phyloP scores from a whole-genome alignment of 2,888 invertebrate genomes.

The Chaitophorus viminalis region DNA sequence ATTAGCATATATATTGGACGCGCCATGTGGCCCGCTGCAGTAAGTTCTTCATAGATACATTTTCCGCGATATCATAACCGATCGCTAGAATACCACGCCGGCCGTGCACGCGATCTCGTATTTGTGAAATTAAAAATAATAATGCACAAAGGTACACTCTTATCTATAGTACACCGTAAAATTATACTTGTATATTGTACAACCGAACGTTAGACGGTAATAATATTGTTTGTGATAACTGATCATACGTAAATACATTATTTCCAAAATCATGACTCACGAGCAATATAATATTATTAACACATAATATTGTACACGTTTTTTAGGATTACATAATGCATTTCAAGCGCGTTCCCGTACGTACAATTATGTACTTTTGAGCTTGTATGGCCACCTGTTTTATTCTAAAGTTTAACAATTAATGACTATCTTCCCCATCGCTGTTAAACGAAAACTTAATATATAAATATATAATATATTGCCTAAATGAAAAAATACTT shows the following conservation, averaged over 20 bases:
- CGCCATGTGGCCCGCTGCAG: no score
- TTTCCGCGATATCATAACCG: conserved; percentile 47
- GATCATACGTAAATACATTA: no score
- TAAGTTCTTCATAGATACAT: conserved; percentile 30
- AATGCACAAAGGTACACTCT: not conserved
- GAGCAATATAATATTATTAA: no score
- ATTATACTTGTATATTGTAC: not conserved
- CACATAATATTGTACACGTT: not conserved
- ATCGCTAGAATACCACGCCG: not conserved
- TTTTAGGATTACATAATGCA: not conserved
- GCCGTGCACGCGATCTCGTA: conserved; percentile 42
- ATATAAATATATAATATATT: not conserved
- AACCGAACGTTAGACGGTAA: no score
- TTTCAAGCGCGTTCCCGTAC: not conserved
- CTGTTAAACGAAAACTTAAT: not conserved
- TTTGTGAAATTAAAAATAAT: conserved; percentile 12
- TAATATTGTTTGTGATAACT: not conserved
- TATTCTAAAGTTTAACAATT: not conserved
- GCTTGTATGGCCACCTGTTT: not conserved
- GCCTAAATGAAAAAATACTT: no score
- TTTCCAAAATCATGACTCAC: not conserved
- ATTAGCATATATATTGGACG: conserved; percentile 61
- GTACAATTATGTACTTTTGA: not conserved
- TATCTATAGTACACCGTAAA: not conserved
- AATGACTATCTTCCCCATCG: not conserved